These are phyloP conservation scores for Leptocoma aspasia DNA, from an alignment of 2,113 vertebrate genomes.

Conservation along the genomic window DNA sequence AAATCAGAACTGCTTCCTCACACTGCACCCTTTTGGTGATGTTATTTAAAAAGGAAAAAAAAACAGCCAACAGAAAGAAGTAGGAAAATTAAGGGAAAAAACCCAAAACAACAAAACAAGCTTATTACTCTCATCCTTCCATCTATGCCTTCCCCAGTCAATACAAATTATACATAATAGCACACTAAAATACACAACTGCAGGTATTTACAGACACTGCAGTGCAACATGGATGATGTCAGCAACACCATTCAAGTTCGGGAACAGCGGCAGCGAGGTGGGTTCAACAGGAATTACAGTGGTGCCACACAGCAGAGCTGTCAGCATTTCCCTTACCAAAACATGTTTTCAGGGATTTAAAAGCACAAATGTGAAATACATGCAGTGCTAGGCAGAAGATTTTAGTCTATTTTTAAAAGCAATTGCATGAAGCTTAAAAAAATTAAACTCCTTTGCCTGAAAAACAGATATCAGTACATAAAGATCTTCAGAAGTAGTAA, in stretches of 20 bases:
- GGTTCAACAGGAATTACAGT: slow-evolving; percentile 39
- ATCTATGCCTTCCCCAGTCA: not conserved
- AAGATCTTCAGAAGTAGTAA: not conserved
- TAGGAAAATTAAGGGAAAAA: not conserved
- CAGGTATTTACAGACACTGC: slow-evolving; percentile 31
- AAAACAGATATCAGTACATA: not conserved
- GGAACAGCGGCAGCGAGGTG: not conserved
- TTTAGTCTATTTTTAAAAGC: not conserved
- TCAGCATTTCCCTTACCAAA: slow-evolving; percentile 25
- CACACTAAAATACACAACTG: not conserved
- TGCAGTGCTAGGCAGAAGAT: not conserved
- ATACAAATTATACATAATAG: not conserved
- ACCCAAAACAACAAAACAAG: accelerated
- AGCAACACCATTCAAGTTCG: slow-evolving; percentile 10
- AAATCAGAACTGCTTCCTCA: not conserved
- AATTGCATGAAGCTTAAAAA: not conserved
- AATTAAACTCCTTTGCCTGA: not conserved
- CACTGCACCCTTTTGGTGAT: not conserved
- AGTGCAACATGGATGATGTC: slow-evolving; percentile 53
- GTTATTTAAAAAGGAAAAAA: not conserved
- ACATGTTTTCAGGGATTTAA: not conserved
- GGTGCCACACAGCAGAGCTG: not conserved
- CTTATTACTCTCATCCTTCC: not conserved
- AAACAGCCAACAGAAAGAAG: not conserved
- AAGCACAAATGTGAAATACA: not conserved